Percentiles rank a stretch among this genome's conserved stretches.
Evolutionary conservation across 1,140 invertebrate species (phyloP).

Genomic region (Berghia stephanieae): DNA sequence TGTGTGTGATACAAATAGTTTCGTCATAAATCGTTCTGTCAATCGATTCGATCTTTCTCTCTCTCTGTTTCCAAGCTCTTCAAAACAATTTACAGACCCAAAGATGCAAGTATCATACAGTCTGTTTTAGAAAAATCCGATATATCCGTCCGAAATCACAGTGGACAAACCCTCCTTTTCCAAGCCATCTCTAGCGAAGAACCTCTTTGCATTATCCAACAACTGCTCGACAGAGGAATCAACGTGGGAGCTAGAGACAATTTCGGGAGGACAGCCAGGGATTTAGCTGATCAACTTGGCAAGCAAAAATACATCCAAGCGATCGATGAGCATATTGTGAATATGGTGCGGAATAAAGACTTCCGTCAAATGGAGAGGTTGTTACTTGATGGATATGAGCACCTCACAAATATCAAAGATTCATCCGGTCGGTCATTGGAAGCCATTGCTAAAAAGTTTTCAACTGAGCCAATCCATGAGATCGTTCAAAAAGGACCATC

Average conservation of each 20-base stretch:
- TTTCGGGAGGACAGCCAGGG: slow-evolving; percentile 36
- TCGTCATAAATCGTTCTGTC: neutral
- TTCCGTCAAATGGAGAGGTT: slow-evolving; percentile 35
- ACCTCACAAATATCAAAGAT: slow-evolving; percentile 34
- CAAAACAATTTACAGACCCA: slow-evolving; percentile 26
- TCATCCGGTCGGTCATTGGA: slow-evolving; percentile 18
- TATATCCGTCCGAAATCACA: slow-evolving; percentile 17
- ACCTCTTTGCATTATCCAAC: slow-evolving; percentile 20
- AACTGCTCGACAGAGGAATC: slow-evolving; percentile 27
- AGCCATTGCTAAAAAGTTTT: slow-evolving; percentile 34
- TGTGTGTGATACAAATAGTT: no score
- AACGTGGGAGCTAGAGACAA: slow-evolving; percentile 36
- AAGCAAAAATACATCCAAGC: slow-evolving; percentile 19
- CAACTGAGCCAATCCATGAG: slow-evolving; percentile 32
- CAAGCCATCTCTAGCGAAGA: slow-evolving; percentile 34
- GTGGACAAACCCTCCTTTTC: slow-evolving; percentile 36
- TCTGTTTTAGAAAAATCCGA: slow-evolving; percentile 31
- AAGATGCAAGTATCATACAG: slow-evolving; percentile 28
- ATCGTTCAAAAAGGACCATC: slow-evolving; percentile 27
- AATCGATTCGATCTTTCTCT: neutral
- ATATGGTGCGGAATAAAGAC: slow-evolving; percentile 36
- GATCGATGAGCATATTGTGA: slow-evolving; percentile 36
- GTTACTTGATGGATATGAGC: slow-evolving; percentile 33
- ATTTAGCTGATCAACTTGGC: slow-evolving; percentile 27
- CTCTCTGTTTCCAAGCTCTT: slow-evolving; percentile 22